These are phyloP conservation scores for Sus scrofa DNA, from an alignment of 2,113 vertebrate genomes.

Conservation along the genomic window DNA sequence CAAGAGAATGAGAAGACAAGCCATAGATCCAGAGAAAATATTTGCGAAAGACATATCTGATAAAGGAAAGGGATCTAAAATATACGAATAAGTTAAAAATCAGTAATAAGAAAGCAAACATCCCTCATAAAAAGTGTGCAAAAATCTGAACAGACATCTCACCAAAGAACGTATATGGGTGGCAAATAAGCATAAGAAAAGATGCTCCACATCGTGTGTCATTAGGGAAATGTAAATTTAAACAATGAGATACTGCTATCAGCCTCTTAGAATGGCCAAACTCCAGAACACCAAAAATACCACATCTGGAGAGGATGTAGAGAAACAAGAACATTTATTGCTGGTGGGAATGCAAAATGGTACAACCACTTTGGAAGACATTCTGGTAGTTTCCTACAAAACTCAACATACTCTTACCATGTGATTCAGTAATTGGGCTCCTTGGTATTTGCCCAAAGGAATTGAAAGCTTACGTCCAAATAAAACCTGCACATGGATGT, in stretches of 20 bases:
- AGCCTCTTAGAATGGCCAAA: neutral
- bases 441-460: neutral
- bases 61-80: neutral
- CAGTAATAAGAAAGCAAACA: neutral
- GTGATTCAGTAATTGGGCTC: neutral
- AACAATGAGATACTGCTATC: neutral
- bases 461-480: neutral
- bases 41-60: neutral
- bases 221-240: neutral
- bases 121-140: neutral
- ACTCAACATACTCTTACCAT: neutral
- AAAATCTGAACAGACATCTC: neutral
- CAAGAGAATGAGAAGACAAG: constrained; percentile 1
- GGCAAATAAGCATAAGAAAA: neutral
- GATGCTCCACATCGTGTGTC: neutral
- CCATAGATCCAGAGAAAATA: neutral
- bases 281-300: neutral
- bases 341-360: neutral
- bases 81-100: neutral
- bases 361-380: neutral
- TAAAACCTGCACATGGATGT: neutral
- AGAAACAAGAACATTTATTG: neutral
- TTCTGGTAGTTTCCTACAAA: neutral
- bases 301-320: neutral
- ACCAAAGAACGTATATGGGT: neutral